These are phyloP conservation scores for Meles meles DNA, from an alignment of 2,113 vertebrate genomes.

Conservation along the genomic window DNA sequence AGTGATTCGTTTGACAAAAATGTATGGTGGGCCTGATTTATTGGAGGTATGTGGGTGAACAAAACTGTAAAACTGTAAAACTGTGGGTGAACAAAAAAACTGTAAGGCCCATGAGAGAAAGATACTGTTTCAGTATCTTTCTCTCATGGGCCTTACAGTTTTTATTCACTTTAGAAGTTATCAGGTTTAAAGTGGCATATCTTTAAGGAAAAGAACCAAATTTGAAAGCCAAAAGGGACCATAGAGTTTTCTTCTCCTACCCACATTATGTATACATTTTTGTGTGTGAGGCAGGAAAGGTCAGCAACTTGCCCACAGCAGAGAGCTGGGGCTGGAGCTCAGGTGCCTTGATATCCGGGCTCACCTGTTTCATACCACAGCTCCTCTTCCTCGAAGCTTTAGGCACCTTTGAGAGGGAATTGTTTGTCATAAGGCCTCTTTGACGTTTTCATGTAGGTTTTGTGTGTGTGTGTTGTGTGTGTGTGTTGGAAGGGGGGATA, in stretches of 20 bases:
- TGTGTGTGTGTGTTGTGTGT: not conserved
- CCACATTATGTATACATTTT: not conserved
- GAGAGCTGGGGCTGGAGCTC: not conserved
- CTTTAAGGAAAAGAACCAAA: not conserved
- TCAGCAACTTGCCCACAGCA: not conserved
- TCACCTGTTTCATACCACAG: not conserved
- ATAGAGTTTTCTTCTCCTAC: not conserved
- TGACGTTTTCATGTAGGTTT: not conserved
- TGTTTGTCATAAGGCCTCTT: not conserved
- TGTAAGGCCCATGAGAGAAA: too few species aligned
- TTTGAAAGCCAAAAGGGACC: not conserved
- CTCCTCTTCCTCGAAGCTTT: not conserved
- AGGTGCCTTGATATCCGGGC: not conserved
- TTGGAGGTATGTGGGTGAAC: not conserved
- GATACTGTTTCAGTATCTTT: too few species aligned
- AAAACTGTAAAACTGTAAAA: not conserved
- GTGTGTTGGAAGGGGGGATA: not conserved
- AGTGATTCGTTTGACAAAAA: not conserved
- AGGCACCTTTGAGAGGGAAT: not conserved
- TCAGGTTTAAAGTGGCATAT: not conserved
- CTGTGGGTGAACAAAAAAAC: too few species aligned
- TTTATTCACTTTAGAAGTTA: not conserved
- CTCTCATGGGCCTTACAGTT: not conserved
- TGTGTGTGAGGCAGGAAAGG: not conserved
- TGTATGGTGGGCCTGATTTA: not conserved